These are phyloP conservation scores for Coecobrya sp. DNA, from an alignment of 2,888 invertebrate genomes.

Conservation along the genomic window DNA sequence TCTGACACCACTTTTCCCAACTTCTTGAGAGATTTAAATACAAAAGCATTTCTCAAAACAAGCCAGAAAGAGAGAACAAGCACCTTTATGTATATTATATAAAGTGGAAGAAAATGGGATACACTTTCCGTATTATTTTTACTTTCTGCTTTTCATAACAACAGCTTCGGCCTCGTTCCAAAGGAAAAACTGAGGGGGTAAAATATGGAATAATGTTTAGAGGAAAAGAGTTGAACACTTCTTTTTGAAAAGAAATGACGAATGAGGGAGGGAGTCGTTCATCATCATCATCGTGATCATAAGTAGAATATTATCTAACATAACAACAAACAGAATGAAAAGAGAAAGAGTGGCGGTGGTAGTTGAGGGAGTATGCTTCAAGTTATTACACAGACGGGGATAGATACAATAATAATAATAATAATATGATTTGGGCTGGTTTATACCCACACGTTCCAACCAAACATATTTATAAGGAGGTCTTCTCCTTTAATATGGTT, in stretches of 20 bases:
- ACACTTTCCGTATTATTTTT: not conserved
- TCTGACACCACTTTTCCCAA: conserved; percentile 22
- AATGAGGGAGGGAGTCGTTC: conserved; percentile 82
- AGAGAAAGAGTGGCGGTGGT: conserved; percentile 17
- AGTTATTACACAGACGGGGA: not conserved
- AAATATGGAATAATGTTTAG: conserved; percentile 61
- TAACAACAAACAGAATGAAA: conserved; percentile 70
- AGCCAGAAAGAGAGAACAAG: not conserved
- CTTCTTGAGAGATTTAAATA: conserved; percentile 55
- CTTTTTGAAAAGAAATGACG: conserved; percentile 76
- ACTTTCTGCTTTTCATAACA: not conserved
- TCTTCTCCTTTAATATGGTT: not conserved
- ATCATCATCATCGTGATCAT: conserved; percentile 73
- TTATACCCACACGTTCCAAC: not conserved
- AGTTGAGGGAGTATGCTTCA: conserved; percentile 14
- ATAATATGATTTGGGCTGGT: not conserved
- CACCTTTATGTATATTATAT: not conserved
- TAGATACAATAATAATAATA: not conserved
- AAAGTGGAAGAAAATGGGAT: conserved; percentile 25
- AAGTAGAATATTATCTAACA: conserved; percentile 66
- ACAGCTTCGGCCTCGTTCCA: not conserved
- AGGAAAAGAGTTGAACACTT: conserved; percentile 60
- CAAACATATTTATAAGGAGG: not conserved
- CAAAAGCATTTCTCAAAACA: conserved; percentile 35
- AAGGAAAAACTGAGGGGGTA: conserved; percentile 38